Evolutionary conservation across 2,113 vertebrate species (phyloP), one percentile per base, ranked within the genome.

Genomic region (Atractosteus spatula): DNA sequence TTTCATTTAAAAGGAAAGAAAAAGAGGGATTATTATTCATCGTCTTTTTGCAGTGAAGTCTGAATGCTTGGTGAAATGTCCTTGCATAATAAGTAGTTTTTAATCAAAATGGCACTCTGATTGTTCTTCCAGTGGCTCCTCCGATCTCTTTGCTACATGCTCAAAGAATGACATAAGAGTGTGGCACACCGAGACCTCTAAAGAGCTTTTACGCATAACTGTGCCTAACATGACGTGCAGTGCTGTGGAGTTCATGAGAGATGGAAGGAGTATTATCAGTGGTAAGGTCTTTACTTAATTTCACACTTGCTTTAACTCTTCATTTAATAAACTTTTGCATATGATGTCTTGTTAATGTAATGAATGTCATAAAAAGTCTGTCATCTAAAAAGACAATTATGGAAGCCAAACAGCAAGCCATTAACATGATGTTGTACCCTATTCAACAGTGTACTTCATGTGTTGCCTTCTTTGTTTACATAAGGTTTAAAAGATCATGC

Each of bases 121-220:
- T 81, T 61, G 42, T 63, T 73, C 68, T 17, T 55, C 8, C 75
- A 97, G 97, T 70, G 94, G 86, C 44, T 89, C 86, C 0, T 93
- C 92, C 0, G 94, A 96, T 68, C 80, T 97, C 5, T 99, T 98
- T 71, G 94, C 88, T 55, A 94, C 95, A 47, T 97, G 96, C 74
- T 94, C 95, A 68, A 86, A 87, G 77, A 89, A 85, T 8, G 94
- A 96, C 70, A 96, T 97, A 76, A 86, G 94, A 55, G 80, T 97
- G 43, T 98, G 96, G 95, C 89, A 93, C 82, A 90, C 88, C 0
- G 75, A 84, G 0, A 88, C 89, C 11, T 85, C 85, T 77, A 91
- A 84, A 86, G 96, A 98, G 79, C 87, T 95, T 45, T 83, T 97
- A 47, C 87, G 93, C 12, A 95, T 97, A 71, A 82, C 82, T 0